Percentiles rank a stretch among this genome's conserved stretches.
phyloP scores from a whole-genome alignment of 2,888 invertebrate genomes.

The Oxyteleia sp. region DNA sequence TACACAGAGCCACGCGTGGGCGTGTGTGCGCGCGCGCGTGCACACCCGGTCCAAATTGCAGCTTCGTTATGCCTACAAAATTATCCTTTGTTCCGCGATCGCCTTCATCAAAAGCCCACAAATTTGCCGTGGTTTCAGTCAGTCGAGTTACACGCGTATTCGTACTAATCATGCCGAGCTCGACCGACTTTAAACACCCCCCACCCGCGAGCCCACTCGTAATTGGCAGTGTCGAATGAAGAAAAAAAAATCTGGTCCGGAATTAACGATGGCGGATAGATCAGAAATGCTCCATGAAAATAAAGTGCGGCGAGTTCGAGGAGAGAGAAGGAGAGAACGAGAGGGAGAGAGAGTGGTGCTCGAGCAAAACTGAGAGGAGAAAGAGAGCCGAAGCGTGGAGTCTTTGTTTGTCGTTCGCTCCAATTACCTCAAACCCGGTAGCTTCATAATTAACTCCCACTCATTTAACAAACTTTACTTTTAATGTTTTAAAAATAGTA shows the following conservation, averaged over 20 bases:
- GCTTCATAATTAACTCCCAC: conserved; percentile 88
- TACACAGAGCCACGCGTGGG: conserved; percentile 31
- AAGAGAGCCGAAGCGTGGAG: conserved; percentile 76
- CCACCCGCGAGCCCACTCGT: conserved; percentile 73
- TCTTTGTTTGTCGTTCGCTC: conserved; percentile 88
- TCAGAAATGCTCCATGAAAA: conserved; percentile 84
- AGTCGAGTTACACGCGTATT: conserved; percentile 65
- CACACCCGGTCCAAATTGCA: conserved; percentile 53
- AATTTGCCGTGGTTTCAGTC: conserved; percentile 66
- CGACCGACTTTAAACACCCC: conserved; percentile 54
- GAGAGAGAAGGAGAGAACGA: no score
- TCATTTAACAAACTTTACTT: conserved; percentile 88
- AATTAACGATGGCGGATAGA: conserved; percentile 83
- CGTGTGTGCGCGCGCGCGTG: conserved; percentile 24
- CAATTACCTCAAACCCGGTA: conserved; percentile 86
- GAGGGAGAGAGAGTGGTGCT: conserved; percentile 47
- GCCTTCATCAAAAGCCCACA: conserved; percentile 68
- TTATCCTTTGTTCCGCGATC: conserved; percentile 65
- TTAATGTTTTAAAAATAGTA: conserved; percentile 88
- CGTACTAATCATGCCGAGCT: conserved; percentile 62
- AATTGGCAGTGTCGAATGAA: conserved; percentile 85
- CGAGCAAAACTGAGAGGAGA: conserved; percentile 67
- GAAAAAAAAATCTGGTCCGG: conserved; percentile 80
- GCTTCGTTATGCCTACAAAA: conserved; percentile 68
- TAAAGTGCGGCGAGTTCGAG: conserved; percentile 78